Base-by-base conservation (phyloP, 2,113 vertebrate genomes). In the Thamnaconus septentrionalis region DNA sequence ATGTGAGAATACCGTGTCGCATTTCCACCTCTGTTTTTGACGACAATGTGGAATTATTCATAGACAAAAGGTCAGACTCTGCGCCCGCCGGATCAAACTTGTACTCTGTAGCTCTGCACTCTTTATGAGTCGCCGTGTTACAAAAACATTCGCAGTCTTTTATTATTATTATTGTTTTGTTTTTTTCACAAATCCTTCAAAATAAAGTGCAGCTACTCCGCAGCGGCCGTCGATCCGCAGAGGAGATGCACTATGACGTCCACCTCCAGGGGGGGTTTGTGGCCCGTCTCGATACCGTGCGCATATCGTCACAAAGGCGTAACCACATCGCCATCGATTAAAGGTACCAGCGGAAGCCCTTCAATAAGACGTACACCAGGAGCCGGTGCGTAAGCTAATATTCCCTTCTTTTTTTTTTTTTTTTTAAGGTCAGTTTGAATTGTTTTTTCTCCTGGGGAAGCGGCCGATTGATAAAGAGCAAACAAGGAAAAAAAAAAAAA, bases 361-460 rank as follows among this genome's bases (percentile, higher is more conserved):
- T 78, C 65, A 79, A 71, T 75, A 69, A 76, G 73, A 63, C 66
- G 70, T 81, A 67, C 85, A 78, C 75, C 61, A 80, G 68, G 74
- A 79, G 74, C 41, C 65, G 18, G 18, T 31, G 18, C 18, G 84
- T 86, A 85, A 87, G 87, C 79, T 89, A 90, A 90, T 90, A 88
- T 88, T 87, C 84, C 57, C 76, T 31, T 31, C 2, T 31, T 31
- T 31, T 31, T 31, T 31, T 31, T 31, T 31, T 31, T 31, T 52
- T 66, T 85, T 87, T 87, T 90, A 89, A 90, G 89, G 89, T 90
- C 89, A 89, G 84, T 86, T 82, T 80, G 80, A 89, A 89, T 88
- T 89, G 87, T 89, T 90, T 87, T 89, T 87, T 69, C 87, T 87
- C 87, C 60, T 83, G 87, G 89, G 18, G 89, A 88, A 81, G 78